phyloP scores from a whole-genome alignment of 2,797 vertebrate species.

The Typhlichthys subterraneus region DNA sequence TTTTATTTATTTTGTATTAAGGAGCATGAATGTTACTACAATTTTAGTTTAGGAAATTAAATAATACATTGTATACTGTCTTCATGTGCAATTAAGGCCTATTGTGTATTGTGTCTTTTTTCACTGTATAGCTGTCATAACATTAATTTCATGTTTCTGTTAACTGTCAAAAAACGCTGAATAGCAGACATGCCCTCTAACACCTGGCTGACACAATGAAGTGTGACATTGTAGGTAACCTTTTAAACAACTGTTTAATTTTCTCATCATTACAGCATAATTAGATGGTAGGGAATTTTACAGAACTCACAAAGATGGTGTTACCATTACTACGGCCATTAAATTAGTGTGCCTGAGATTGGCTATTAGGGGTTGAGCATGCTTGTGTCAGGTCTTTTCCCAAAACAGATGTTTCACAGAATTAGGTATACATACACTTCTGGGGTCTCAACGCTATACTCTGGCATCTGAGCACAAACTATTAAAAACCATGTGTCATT shows the following conservation, averaged over 20 bases:
- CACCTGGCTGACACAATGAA: slow-evolving; percentile 4
- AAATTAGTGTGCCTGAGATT: not conserved
- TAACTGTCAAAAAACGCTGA: slow-evolving; percentile 7
- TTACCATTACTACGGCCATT: not conserved
- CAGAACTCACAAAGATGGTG: not conserved
- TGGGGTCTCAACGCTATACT: not conserved
- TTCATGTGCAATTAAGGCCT: not conserved
- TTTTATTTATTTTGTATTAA: too few relatives aligned
- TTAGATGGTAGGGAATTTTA: not conserved
- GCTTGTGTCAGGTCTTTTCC: not conserved
- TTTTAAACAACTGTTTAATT: not conserved
- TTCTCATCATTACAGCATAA: not conserved
- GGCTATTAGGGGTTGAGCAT: not conserved
- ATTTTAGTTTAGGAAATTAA: too few relatives aligned
- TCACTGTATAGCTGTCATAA: not conserved
- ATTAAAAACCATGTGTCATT: not conserved
- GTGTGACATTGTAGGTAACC: not conserved
- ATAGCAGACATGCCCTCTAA: not conserved
- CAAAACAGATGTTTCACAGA: not conserved
- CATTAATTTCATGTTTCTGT: not conserved
- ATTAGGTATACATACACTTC: not conserved
- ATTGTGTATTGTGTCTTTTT: not conserved
- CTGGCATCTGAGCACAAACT: not conserved
- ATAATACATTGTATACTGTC: too few relatives aligned
- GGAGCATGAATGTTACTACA: too few relatives aligned